A percentile compares a stretch with the other conserved stretches of the same genome.
These are phyloP conservation scores for Gadus chalcogrammus DNA, from an alignment of 2,113 vertebrate genomes.

Conservation along the genomic window DNA sequence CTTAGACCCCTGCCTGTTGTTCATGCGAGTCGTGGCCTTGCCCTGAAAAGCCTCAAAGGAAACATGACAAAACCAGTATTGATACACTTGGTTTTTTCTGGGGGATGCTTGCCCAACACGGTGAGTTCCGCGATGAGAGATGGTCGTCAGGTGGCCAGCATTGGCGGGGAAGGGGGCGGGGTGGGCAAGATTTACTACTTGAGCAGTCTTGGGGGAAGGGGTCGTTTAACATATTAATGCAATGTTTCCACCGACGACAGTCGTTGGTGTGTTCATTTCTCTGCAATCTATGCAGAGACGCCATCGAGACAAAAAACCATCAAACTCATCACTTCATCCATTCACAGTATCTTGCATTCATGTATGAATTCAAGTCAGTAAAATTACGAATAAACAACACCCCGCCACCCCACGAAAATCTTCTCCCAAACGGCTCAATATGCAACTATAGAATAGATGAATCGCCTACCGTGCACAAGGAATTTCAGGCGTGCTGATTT, in stretches of 20 bases:
- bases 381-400: slow-evolving; percentile 9
- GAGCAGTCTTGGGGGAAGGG: slow-evolving; percentile 5
- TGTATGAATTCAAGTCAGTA: slow-evolving; percentile 11
- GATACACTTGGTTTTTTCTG: no score
- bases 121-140: no score
- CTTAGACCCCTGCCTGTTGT: no score
- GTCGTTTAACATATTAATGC: slow-evolving; percentile 28
- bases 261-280: no score
- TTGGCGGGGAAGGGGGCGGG: background rate
- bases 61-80: no score
- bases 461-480: slow-evolving; percentile 69
- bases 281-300: no score
- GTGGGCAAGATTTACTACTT: slow-evolving; percentile 51
- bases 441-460: background rate
- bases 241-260: slow-evolving; percentile 1
- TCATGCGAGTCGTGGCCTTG: no score
- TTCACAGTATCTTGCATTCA: background rate
- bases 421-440: background rate
- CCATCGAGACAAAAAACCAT: background rate
- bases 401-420: background rate
- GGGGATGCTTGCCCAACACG: no score
- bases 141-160: background rate
- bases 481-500: slow-evolving; percentile 78
- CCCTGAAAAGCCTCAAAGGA: no score
- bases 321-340: background rate